Percentiles rank a stretch among this genome's conserved stretches.
These are phyloP conservation scores for Lepus timidus DNA, from an alignment of 2,113 vertebrate genomes.

Conservation along the genomic window DNA sequence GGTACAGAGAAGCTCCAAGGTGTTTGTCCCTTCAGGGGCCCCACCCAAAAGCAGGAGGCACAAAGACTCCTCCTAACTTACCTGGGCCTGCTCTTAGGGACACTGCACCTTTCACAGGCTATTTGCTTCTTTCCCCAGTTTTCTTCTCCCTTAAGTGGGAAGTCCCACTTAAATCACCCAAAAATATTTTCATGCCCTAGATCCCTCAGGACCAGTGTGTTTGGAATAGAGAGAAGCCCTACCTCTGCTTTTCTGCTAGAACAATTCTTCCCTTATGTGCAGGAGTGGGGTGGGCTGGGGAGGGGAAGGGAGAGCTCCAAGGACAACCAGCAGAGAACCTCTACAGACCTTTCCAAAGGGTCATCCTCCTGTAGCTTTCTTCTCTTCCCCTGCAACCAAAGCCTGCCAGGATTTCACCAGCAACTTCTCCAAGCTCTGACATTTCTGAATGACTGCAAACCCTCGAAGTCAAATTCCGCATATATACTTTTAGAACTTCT, in stretches of 20 bases:
- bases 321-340: not conserved
- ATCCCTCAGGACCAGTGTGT: not conserved
- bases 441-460: constrained; percentile 33
- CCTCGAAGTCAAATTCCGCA: not conserved
- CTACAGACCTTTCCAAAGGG: not conserved
- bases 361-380: not conserved
- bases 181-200: not conserved
- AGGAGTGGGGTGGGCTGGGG: not conserved
- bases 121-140: not conserved
- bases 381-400: not conserved
- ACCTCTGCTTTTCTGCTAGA: not conserved
- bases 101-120: not conserved
- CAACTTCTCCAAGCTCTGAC: not conserved
- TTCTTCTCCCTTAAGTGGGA: not conserved
- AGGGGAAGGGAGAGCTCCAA: not conserved
- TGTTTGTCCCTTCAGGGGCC: not conserved
- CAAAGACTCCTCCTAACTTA: not conserved
- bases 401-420: not conserved
- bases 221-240: not conserved
- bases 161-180: not conserved
- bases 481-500: constrained; percentile 16
- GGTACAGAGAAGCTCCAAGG: not conserved
- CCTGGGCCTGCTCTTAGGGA: not conserved
- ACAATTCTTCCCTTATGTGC: not conserved
- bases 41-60: not conserved